phyloP scores from a whole-genome alignment of 2,797 vertebrate genomes.

The Aulostomus chinensis region DNA sequence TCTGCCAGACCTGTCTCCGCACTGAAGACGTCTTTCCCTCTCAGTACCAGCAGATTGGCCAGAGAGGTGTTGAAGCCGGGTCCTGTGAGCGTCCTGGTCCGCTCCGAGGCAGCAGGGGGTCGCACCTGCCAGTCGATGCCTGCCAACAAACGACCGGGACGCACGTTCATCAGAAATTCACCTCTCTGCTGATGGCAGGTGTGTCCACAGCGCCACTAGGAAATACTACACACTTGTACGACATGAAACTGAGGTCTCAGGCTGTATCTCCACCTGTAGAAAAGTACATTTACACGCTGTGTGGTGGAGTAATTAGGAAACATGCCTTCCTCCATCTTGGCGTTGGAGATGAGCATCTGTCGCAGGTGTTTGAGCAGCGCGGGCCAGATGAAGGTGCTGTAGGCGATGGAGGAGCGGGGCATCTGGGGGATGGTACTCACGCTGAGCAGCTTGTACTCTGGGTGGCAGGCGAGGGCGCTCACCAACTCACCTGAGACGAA shows the following conservation, averaged over 20 bases:
- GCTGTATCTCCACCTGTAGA: too few species aligned
- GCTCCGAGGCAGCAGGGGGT: conserved; percentile 61
- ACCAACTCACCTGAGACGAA: conserved; percentile 85
- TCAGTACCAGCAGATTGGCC: conserved; percentile 90
- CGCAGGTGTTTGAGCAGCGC: conserved; percentile 91
- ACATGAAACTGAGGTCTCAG: too few species aligned
- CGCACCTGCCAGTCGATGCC: conserved; percentile 92
- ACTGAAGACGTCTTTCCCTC: conserved; percentile 87
- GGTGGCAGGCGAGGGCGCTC: conserved; percentile 87
- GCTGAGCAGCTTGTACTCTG: conserved; percentile 92
- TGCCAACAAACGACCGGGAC: conserved; percentile 42
- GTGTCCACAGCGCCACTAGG: too few species aligned
- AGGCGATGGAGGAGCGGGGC: conserved; percentile 85
- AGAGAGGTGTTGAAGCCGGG: conserved; percentile 87
- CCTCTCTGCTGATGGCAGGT: too few species aligned
- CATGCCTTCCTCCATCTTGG: conserved; percentile 95
- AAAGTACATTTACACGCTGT: too few species aligned
- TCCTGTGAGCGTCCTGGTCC: conserved; percentile 44
- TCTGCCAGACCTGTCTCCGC: conserved; percentile 81
- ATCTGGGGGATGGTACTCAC: conserved; percentile 91
- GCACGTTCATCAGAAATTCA: not conserved
- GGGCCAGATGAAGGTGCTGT: conserved; percentile 90
- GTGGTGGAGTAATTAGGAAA: too few species aligned
- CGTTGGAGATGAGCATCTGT: conserved; percentile 94
- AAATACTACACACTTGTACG: too few species aligned